These are phyloP conservation scores for Amblyornis subalaris DNA, from an alignment of 2,113 vertebrate species.

Conservation along the genomic window DNA sequence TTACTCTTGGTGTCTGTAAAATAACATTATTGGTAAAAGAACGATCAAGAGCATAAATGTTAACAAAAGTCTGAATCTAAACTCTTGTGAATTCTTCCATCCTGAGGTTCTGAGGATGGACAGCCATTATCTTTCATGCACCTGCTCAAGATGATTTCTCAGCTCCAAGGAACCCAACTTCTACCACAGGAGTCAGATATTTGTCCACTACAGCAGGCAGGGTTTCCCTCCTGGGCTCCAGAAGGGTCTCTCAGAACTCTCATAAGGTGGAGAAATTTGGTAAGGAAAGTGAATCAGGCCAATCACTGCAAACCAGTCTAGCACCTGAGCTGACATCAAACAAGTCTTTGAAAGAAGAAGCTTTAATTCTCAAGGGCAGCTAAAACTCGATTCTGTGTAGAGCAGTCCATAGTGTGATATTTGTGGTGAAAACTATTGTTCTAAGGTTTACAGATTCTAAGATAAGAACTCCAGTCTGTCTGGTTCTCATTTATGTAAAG, in stretches of 20 bases:
- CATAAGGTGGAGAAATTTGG: background rate
- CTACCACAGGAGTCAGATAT: background rate
- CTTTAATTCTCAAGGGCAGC: background rate
- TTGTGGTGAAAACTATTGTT: background rate
- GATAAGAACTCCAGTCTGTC: background rate
- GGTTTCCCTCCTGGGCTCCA: background rate
- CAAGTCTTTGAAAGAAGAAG: background rate
- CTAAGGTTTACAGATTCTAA: background rate
- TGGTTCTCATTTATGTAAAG: background rate
- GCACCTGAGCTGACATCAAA: background rate
- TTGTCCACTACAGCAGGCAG: background rate
- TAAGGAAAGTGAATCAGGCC: background rate
- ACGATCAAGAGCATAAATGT: background rate
- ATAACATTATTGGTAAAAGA: background rate
- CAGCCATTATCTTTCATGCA: accelerated
- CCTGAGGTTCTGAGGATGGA: background rate
- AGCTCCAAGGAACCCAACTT: background rate
- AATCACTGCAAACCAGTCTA: background rate
- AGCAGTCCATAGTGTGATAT: background rate
- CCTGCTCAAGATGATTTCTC: background rate
- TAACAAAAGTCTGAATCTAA: background rate
- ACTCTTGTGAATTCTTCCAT: background rate
- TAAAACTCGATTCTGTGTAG: background rate
- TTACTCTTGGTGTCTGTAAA: background rate
- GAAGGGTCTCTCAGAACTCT: background rate